Base-by-base conservation (phyloP, 2,797 vertebrate genomes). In the Halcyon badia region DNA sequence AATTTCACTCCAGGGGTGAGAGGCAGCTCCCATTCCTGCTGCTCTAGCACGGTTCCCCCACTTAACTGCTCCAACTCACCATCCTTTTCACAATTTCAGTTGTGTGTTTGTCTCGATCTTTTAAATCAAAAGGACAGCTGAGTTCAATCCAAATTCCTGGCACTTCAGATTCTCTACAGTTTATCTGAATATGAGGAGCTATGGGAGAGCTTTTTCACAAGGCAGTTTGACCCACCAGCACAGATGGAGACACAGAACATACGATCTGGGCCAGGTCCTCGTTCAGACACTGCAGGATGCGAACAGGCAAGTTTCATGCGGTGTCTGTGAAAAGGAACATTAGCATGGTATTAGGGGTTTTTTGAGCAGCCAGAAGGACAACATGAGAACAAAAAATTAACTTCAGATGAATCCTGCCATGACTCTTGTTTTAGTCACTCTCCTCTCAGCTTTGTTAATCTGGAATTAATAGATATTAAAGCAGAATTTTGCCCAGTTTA, bases 191-290 rank as follows among this genome's bases (percentile, higher is more conserved):
- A 39, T 24, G 9, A 69, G 41, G 73, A 91, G 31, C 11, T 78
- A 56, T 25, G 48, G 54, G 80, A 83, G 87, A 69, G n/a, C 13
- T 81, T 57, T 92, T 78, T 90, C 93, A 73, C 83, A 77, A 44
- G 90, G 68, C 71, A 35, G 56, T 87, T 85, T 96, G 93, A 89
- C 88, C 94, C 77, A 95, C 22, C 57, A 79, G 92, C 75, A 95
- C 83, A 84, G 86, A 91, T 84, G 88, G 91, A 92, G 84, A 61
- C 0, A 1, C n/a, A 82, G 87, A 94, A 87, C 24, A 5, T 51
- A 79, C 0, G 3, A 61, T 71, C 73, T 87, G 86, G 90, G 83
- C 75, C 83, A 95, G 77, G 62, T 89, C 92, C 70, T 64, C 10
- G 3, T 62, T 90, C 89, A 80, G 44, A 84, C 78, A 24, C 73